These are phyloP conservation scores for Hesperophylax magnus DNA, from an alignment of 1,140 invertebrate genomes.

Conservation along the genomic window DNA sequence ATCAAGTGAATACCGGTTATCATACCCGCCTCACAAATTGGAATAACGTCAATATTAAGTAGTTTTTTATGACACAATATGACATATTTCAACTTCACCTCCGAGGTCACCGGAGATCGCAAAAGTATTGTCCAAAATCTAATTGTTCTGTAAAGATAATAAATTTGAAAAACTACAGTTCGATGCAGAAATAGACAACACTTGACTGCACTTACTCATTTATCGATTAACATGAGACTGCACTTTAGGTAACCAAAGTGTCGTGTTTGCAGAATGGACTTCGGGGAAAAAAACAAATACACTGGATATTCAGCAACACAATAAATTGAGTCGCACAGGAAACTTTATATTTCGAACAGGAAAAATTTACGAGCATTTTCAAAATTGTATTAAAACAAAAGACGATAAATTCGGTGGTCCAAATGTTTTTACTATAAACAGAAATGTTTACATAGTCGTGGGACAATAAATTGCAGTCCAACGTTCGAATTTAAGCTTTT, in stretches of 20 bases:
- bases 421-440: conserved; percentile 22
- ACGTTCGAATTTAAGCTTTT: conserved; percentile 5
- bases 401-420: conserved; percentile 39
- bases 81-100: too few relatives aligned
- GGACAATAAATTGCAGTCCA: conserved; percentile 25
- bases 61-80: too few relatives aligned
- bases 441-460: conserved; percentile 17
- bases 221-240: background rate
- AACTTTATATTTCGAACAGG: conserved; percentile 49
- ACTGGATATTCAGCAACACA: conserved; percentile 31
- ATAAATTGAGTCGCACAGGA: conserved; percentile 51
- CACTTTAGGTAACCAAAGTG: background rate
- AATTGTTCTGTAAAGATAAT: too few relatives aligned
- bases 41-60: too few relatives aligned
- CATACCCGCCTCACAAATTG: too few relatives aligned
- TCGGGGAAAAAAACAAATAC: conserved; percentile 47
- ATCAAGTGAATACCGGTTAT: too few relatives aligned
- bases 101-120: too few relatives aligned
- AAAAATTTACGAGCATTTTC: conserved; percentile 54
- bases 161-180: too few relatives aligned
- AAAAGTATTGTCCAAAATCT: too few relatives aligned
- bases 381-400: conserved; percentile 50
- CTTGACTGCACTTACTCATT: too few relatives aligned
- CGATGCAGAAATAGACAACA: too few relatives aligned
- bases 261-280: background rate